Conservation (phyloP, 2,113 vertebrate genomes). For the Orcinus orca region DNA sequence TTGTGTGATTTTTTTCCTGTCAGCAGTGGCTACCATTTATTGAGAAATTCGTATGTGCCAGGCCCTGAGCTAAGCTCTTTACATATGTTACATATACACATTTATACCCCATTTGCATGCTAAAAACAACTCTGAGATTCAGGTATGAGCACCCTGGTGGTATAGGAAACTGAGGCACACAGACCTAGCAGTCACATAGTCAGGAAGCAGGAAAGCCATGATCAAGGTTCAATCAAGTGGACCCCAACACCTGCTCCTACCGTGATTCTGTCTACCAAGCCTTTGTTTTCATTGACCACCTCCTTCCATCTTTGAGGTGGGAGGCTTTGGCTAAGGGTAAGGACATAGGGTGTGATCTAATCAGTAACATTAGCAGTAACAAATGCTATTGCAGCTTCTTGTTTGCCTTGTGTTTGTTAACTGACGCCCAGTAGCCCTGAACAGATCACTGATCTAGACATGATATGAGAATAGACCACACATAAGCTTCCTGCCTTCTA, state of each 20-base stretch:
- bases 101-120: not conserved
- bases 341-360: accelerated
- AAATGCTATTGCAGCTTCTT: not conserved
- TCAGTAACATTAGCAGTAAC: not conserved
- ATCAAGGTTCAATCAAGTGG: not conserved
- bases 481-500: not conserved
- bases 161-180: not conserved
- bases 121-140: not conserved
- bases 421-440: not conserved
- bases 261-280: not conserved
- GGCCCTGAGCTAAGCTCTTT: not conserved
- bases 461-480: not conserved
- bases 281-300: not conserved
- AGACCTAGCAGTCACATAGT: not conserved
- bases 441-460: not conserved
- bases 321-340: not conserved
- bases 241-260: not conserved
- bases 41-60: not conserved
- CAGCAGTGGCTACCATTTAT: not conserved
- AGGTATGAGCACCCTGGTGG: not conserved
- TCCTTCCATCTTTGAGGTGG: not conserved
- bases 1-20: not conserved
- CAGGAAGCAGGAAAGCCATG: not conserved
- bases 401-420: not conserved
- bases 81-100: not conserved